These are phyloP conservation scores for Timandra comae DNA, from an alignment of 2,888 invertebrate genomes.

Conservation along the genomic window DNA sequence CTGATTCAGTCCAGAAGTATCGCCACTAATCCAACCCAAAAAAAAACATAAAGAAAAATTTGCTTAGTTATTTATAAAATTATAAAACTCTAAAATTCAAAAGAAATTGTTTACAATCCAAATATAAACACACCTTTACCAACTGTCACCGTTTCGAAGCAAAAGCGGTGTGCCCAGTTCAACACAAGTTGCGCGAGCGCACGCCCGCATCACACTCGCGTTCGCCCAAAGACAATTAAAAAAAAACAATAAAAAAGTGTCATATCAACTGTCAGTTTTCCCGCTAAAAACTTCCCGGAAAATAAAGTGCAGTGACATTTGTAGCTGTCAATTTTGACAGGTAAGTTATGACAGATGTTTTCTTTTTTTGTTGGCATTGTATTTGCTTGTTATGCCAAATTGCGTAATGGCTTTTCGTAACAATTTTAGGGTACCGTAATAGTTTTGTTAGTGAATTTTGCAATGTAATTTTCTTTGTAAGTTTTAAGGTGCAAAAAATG, in stretches of 20 bases:
- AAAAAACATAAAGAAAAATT: too few relatives aligned
- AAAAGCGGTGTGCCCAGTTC: neutral
- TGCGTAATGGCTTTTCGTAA: conserved; percentile 20
- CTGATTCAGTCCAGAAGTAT: too few relatives aligned
- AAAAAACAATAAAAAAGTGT: neutral
- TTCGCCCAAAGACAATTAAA: neutral
- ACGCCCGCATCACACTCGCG: neutral
- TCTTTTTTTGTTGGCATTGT: neutral
- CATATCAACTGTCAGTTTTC: neutral
- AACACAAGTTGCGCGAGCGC: neutral
- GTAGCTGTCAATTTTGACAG: neutral
- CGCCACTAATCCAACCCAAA: too few relatives aligned
- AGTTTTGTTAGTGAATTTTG: neutral
- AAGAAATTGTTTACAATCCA: too few relatives aligned
- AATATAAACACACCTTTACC: neutral
- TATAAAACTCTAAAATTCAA: too few relatives aligned
- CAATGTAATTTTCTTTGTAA: too few relatives aligned
- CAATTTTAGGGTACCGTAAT: conserved; percentile 16
- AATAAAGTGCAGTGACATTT: neutral
- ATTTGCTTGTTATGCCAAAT: conserved; percentile 5
- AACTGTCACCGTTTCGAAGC: conserved; percentile 1
- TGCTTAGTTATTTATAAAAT: too few relatives aligned
- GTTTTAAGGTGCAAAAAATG: too few relatives aligned
- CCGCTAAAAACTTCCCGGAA: conserved; percentile 1
- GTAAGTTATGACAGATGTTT: neutral